Evolutionary conservation across 1,140 invertebrate genomes (phyloP).

Genomic region (Neelides sp.): DNA sequence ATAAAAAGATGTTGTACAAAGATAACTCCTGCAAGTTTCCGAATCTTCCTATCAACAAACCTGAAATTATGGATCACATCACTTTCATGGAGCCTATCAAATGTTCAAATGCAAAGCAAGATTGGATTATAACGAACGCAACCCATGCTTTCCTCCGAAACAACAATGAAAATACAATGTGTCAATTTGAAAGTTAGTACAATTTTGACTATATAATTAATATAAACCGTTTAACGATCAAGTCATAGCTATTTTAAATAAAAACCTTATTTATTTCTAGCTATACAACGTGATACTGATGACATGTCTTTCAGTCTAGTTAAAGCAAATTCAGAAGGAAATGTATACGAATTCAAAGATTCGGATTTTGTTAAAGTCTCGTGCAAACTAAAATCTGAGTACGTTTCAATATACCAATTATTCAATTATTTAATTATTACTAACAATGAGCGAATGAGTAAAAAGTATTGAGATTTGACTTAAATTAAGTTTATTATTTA

Average conservation of each 20-base stretch:
- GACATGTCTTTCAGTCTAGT: constrained; percentile 40
- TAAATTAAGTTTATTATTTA: constrained; percentile 4
- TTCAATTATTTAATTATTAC: not conserved
- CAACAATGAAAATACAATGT: too few species aligned
- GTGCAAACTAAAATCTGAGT: constrained; percentile 42
- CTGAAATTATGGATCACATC: too few species aligned
- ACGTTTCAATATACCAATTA: not conserved
- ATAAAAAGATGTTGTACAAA: too few species aligned
- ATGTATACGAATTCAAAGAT: constrained; percentile 44
- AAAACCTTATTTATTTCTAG: constrained; percentile 36
- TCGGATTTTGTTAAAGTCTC: constrained; percentile 53
- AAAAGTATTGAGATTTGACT: not conserved
- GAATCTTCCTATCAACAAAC: too few species aligned
- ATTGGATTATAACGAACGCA: too few species aligned
- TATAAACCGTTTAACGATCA: too few species aligned
- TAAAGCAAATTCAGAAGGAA: constrained; percentile 41
- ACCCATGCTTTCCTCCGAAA: too few species aligned
- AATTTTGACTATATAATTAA: too few species aligned
- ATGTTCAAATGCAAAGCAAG: too few species aligned
- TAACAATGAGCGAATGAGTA: constrained; percentile 4
- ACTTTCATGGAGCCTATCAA: too few species aligned
- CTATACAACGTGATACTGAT: constrained; percentile 49
- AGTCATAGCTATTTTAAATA: not conserved
- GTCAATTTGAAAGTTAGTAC: too few species aligned
- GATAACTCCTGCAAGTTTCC: too few species aligned